These are phyloP conservation scores for Lepus europaeus DNA, from an alignment of 2,113 vertebrate genomes.

Conservation along the genomic window DNA sequence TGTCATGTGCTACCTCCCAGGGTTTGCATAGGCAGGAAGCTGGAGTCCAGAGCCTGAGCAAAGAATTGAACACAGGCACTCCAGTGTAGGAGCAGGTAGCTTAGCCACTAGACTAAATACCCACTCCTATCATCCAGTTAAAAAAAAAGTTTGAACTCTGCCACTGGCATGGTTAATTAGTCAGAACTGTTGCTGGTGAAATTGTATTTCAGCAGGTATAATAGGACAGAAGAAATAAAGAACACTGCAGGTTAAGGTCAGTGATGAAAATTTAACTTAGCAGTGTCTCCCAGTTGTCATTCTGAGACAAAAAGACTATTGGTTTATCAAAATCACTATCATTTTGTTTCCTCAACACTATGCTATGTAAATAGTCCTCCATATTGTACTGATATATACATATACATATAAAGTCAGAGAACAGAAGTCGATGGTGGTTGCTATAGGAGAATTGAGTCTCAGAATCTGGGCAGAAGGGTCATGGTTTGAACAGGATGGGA, in stretches of 20 bases:
- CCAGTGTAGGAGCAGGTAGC: too few species aligned
- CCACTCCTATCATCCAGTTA: too few species aligned
- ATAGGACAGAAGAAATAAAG: not conserved
- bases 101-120: too few species aligned
- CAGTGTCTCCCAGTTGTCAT: not conserved
- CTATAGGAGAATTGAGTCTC: not conserved
- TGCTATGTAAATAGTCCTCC: not conserved
- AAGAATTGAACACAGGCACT: too few species aligned
- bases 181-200: not conserved
- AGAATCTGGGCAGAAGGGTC: not conserved
- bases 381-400: too few species aligned
- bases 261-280: not conserved
- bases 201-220: not conserved
- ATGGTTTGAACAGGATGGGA: not conserved
- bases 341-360: not conserved
- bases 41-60: too few species aligned
- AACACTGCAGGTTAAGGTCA: not conserved
- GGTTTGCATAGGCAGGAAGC: too few species aligned
- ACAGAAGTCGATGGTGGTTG: not conserved
- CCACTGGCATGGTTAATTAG: not conserved
- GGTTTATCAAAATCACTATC: not conserved
- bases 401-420: not conserved
- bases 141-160: not conserved
- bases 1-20: too few species aligned
- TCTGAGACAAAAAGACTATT: not conserved